Base-by-base conservation (phyloP, 2,888 invertebrate genomes). In the Cataglyphis cursor region DNA sequence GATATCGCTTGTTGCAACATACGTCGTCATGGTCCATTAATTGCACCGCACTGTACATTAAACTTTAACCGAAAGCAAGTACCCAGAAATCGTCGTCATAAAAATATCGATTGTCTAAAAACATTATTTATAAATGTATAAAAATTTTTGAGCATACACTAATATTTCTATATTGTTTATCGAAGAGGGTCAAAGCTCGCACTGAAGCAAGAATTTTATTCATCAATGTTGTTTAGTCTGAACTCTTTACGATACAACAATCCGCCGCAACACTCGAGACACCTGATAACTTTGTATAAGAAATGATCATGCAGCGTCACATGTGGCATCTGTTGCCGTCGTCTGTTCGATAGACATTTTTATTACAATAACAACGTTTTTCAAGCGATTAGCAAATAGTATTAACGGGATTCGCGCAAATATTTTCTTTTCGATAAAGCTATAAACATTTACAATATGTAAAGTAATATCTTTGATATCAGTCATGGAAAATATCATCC, bases 11-110 rank as follows among this genome's bases (percentile, higher is more conserved):
- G 44, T 6, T 21, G 28, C 64, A 74, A 48, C 61, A 48, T 54
- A 61, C 73, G 57, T 57, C 48, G 18, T 62, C 80, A 18, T 41
- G 57, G n/a, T 38, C 75, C 61, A 48, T 84, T 89, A 89, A 88
- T 88, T 81, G 82, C 76, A 72, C 75, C 15, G 15, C 38, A 57
- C 6, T 12, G n/a, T 38, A 15, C 8, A 41, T 38, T 18, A 28
- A 73, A 59, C 38, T n/a, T 57, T 41, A n/a, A 12, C 28, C 3
- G 35, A 35, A 35, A 21, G 54, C 54, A 12, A 59, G 24, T 41
- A 38, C 18, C 12, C 15, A 24, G 6, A 41, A 8, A 57, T 18
- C 6, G 5, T 28, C 6, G 3, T 57, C 41, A 28, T 72, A 12
- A 44, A 44, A 44, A 74, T 15, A 21, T 15, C 10, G 21, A 31